Conservation (phyloP, 2,113 vertebrate species). For the Gavia stellata region DNA sequence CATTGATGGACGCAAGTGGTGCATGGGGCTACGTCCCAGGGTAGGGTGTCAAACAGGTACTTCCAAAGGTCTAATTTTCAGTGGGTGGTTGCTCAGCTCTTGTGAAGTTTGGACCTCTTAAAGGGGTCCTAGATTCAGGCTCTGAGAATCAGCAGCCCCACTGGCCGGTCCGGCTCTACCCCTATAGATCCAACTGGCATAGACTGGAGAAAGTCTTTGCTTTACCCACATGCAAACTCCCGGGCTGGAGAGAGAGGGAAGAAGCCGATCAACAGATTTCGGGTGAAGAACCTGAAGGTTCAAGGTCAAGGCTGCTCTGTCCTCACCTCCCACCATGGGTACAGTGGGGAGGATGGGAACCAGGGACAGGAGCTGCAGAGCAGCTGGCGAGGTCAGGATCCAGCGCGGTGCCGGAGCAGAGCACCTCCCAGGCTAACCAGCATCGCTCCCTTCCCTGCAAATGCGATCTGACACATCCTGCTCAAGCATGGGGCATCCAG, state of each 20-base stretch:
- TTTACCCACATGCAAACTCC: not conserved
- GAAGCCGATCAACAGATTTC: accelerated
- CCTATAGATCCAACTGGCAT: accelerated
- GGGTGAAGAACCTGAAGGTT: not conserved
- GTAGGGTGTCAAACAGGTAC: not conserved
- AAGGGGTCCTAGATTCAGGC: not conserved
- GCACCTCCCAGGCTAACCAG: not conserved
- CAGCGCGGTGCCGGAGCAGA: accelerated
- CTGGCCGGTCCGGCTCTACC: not conserved
- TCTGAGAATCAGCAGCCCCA: not conserved
- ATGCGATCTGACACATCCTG: not conserved
- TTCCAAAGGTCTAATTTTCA: not conserved
- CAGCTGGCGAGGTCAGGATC: not conserved
- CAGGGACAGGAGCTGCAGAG: not conserved
- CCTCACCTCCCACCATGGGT: not conserved
- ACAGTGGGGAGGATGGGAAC: not conserved
- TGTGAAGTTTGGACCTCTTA: not conserved
- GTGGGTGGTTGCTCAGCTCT: not conserved
- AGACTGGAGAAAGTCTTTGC: not conserved
- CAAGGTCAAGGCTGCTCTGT: not conserved
- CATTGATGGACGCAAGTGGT: not conserved
- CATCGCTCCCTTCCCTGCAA: not conserved
- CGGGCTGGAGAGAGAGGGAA: not conserved
- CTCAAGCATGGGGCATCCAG: not conserved
- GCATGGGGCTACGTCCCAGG: not conserved